Percentiles rank a stretch among this genome's conserved stretches.
Conservation (phyloP, 2,797 vertebrate genomes). For the Petrocephalus sullivani region DNA sequence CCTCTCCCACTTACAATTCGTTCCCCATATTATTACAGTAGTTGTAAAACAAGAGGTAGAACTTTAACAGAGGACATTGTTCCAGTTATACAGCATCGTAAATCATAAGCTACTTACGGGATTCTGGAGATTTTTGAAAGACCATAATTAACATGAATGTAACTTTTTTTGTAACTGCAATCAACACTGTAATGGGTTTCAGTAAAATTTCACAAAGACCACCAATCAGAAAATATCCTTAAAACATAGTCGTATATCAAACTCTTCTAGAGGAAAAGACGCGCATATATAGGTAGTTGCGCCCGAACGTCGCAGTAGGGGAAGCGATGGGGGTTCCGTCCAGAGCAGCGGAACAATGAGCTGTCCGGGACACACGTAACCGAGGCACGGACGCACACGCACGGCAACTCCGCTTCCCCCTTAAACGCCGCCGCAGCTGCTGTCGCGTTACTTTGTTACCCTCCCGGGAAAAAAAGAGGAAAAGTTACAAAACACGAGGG, state of each 20-base stretch:
- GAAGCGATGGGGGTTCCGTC: neutral
- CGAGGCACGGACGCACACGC: neutral
- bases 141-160: neutral
- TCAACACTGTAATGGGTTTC: neutral
- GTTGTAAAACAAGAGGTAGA: neutral
- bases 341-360: neutral
- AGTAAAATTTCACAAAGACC: neutral
- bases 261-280: neutral
- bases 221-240: neutral
- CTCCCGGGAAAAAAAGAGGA: neutral
- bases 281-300: neutral
- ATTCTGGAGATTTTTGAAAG: neutral
- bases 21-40: neutral
- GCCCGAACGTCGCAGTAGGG: neutral
- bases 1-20: neutral
- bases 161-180: neutral
- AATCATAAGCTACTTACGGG: neutral
- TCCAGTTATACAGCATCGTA: neutral
- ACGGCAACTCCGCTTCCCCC: neutral
- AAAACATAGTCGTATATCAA: neutral
- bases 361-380: neutral
- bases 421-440: neutral
- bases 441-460: neutral
- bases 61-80: neutral
- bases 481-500: neutral